These are phyloP conservation scores for Hemichromis elongatus DNA, from an alignment of 2,113 vertebrate species.

Conservation along the genomic window DNA sequence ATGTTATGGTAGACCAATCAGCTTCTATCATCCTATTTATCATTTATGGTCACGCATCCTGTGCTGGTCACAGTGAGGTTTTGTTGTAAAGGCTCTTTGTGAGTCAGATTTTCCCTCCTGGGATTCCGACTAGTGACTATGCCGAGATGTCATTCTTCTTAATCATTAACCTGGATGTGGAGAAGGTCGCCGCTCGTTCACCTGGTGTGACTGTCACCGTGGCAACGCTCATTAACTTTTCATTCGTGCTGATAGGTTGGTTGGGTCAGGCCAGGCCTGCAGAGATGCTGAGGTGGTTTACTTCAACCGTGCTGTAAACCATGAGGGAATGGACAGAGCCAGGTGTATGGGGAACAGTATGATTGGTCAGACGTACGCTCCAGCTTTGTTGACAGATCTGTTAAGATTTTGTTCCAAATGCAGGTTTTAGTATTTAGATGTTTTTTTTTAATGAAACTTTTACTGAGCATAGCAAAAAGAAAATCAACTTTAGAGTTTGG, in stretches of 20 bases:
- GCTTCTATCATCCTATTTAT: background rate
- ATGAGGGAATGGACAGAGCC: background rate
- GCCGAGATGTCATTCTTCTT: background rate
- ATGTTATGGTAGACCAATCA: background rate
- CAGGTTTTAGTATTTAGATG: background rate
- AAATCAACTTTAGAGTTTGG: background rate
- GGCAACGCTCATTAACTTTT: conserved; percentile 19
- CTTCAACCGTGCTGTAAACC: background rate
- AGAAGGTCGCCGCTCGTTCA: conserved; percentile 11
- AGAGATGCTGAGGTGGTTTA: background rate
- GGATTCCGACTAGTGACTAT: background rate
- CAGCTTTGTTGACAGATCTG: background rate
- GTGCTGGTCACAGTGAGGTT: background rate
- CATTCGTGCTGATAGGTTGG: background rate
- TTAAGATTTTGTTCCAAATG: background rate
- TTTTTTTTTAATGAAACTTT: background rate
- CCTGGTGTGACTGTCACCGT: conserved; percentile 21
- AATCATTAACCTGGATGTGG: conserved; percentile 43
- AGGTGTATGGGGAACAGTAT: background rate
- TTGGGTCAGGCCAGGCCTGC: background rate
- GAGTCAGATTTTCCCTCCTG: background rate
- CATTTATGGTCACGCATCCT: fast-evolving
- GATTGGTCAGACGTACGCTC: background rate
- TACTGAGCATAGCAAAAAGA: fast-evolving
- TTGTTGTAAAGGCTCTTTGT: background rate